Evolutionary conservation across 2,888 invertebrate species (phyloP).

Genomic region (Nephrotoma guestfalica): DNA sequence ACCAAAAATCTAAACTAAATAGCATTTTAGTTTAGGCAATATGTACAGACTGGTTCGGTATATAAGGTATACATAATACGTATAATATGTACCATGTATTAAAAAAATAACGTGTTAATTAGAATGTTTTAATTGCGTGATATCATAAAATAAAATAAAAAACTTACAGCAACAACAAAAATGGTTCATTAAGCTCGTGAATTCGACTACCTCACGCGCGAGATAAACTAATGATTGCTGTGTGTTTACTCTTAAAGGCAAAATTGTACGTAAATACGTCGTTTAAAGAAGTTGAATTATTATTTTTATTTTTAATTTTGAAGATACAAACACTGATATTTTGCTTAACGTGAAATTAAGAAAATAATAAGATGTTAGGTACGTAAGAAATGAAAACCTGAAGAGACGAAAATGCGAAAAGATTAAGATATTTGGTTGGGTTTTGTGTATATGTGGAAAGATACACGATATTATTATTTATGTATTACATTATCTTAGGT

Average conservation of each 20-base stretch:
- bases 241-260: conserved; percentile 2
- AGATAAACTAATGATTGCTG: conserved; percentile 15
- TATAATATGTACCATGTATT: not conserved
- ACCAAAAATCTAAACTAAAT: not conserved
- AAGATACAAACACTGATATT: not conserved
- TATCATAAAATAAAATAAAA: conserved; percentile 10
- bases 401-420: not conserved
- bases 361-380: not conserved
- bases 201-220: conserved; percentile 34
- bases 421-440: not conserved
- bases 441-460: not conserved
- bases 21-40: not conserved
- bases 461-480: not conserved
- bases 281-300: not conserved
- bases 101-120: conserved; percentile 19
- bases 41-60: not conserved
- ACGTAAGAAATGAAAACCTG: not conserved
- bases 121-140: conserved; percentile 30
- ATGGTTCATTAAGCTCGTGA: conserved; percentile 36
- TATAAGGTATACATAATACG: not conserved
- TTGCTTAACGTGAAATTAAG: not conserved
- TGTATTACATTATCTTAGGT: not conserved
- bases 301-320: not conserved
- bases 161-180: conserved; percentile 16
- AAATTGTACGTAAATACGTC: not conserved